Evolutionary conservation across 92 coral and sea anemone genomes (phyloP).

Genomic region (Phenganax marumi): DNA sequence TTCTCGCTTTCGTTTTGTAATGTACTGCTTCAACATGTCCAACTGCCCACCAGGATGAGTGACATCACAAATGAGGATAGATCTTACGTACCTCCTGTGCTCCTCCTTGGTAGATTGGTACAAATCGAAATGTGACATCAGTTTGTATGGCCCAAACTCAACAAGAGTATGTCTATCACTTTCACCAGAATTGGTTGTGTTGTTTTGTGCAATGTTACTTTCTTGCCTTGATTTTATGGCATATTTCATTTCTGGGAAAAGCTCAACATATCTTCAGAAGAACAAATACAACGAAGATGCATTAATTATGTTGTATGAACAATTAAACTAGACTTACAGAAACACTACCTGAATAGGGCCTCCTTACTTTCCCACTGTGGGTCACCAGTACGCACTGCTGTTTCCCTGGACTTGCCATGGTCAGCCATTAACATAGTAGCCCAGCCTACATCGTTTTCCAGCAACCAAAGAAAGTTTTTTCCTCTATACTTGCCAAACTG

Average conservation of each 20-base stretch:
- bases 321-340: neutral
- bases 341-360: slow-evolving; percentile 1
- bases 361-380: slow-evolving; percentile 39
- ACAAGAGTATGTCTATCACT: neutral
- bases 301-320: neutral
- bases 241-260: neutral
- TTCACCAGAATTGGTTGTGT: neutral
- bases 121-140: neutral
- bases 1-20: slow-evolving; percentile 1
- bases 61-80: neutral
- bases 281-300: neutral
- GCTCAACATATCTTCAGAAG: slow-evolving; percentile 16
- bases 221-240: neutral
- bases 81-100: neutral
- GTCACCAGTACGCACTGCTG: neutral
- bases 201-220: neutral
- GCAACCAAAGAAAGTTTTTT: slow-evolving; percentile 50
- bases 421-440: slow-evolving; percentile 55
- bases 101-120: slow-evolving; percentile 2
- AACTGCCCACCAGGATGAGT: slow-evolving; percentile 38
- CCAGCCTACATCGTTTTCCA: slow-evolving; percentile 55
- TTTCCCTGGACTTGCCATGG: slow-evolving; percentile 30
- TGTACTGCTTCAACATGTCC: slow-evolving; percentile 14
- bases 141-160: slow-evolving; percentile 27
- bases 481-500: slow-evolving; percentile 53